phyloP scores from a whole-genome alignment of 1,140 invertebrate genomes.

The Vanessa atalanta region DNA sequence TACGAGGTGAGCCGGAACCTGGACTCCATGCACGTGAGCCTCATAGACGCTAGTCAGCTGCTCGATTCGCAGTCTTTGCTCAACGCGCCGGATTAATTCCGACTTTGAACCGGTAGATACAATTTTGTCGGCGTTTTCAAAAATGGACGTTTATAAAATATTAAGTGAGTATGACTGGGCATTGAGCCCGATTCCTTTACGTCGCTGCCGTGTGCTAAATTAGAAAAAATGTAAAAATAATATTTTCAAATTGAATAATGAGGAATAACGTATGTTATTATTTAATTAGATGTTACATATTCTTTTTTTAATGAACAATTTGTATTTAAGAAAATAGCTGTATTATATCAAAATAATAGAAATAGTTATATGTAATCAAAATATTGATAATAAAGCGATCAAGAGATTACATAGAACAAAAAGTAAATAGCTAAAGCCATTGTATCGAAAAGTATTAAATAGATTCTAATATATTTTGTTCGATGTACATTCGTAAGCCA shows the following conservation, averaged over 20 bases:
- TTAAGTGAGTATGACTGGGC: background rate
- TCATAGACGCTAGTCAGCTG: conserved; percentile 44
- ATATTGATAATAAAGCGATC: background rate
- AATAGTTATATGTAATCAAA: background rate
- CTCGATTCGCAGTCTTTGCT: conserved; percentile 65
- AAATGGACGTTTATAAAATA: too few relatives aligned
- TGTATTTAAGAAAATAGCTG: background rate
- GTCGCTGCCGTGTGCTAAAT: conserved; percentile 1
- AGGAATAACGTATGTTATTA: background rate
- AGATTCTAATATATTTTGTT: conserved; percentile 39
- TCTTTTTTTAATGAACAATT: conserved; percentile 1
- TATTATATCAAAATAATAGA: background rate
- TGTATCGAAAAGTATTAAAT: conserved; percentile 37
- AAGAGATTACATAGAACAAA: conserved; percentile 6
- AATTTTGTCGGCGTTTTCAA: too few relatives aligned
- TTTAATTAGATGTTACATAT: background rate
- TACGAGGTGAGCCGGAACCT: conserved; percentile 37
- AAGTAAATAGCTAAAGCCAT: conserved; percentile 31
- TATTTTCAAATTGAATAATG: background rate
- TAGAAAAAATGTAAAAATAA: conserved; percentile 10
- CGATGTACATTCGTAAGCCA: conserved; percentile 8
- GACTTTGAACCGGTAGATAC: too few relatives aligned
- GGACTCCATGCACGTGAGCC: conserved; percentile 60
- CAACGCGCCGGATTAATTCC: conserved; percentile 73
- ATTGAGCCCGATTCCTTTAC: background rate